Evolutionary conservation across 2,797 vertebrate species (phyloP).

Genomic region (Choloepus didactylus): DNA sequence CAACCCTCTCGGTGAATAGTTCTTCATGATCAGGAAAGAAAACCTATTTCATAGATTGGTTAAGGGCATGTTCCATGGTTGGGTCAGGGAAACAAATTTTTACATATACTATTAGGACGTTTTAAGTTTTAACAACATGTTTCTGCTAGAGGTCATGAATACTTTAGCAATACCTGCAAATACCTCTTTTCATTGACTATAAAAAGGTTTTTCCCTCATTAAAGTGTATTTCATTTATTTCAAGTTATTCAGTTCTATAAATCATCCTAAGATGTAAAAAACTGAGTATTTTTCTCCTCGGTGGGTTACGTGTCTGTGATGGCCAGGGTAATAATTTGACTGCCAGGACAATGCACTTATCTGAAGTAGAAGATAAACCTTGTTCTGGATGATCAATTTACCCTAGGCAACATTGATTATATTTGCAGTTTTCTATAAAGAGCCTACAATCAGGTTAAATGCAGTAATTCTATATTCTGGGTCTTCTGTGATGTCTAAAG

Average conservation of each 20-base stretch:
- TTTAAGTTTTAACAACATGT: constrained; percentile 82
- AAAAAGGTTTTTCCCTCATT: constrained; percentile 34
- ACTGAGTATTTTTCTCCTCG: background rate
- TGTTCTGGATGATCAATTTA: background rate
- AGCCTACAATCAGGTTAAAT: background rate
- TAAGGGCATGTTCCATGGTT: constrained; percentile 84
- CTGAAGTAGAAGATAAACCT: background rate
- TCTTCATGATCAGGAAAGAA: constrained; percentile 84
- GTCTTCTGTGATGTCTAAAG: background rate
- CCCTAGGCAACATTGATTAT: constrained; percentile 33
- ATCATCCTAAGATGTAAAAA: constrained; percentile 56
- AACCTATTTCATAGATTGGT: constrained; percentile 84
- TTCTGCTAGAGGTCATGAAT: constrained; percentile 77
- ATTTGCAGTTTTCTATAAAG: background rate
- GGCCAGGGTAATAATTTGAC: background rate
- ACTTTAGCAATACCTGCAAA: constrained; percentile 22
- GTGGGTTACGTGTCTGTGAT: background rate
- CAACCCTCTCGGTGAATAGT: constrained; percentile 73
- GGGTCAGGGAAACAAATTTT: constrained; percentile 83
- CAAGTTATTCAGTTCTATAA: constrained; percentile 19
- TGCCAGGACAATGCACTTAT: background rate
- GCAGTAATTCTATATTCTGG: background rate
- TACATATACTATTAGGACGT: constrained; percentile 74
- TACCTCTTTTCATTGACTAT: constrained; percentile 74
- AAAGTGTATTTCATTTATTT: constrained; percentile 60